These are phyloP conservation scores for Matsumyia berberina DNA, from an alignment of 2,888 invertebrate species.

Conservation along the genomic window DNA sequence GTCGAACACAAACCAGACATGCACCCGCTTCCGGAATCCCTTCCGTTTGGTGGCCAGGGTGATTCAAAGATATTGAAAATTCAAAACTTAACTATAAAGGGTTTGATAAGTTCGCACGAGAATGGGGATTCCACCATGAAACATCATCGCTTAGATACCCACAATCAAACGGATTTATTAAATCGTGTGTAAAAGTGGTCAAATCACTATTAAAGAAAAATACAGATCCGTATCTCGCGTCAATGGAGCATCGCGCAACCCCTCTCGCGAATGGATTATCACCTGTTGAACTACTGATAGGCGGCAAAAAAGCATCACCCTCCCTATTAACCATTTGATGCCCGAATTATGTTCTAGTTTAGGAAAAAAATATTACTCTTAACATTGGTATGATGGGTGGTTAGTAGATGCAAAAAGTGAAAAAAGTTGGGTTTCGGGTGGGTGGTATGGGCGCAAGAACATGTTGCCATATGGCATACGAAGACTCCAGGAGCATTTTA, in stretches of 20 bases:
- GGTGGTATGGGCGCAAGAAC: no score
- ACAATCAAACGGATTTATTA: conserved; percentile 27
- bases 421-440: no score
- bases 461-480: no score
- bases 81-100: conserved; percentile 4
- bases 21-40: no score
- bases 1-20: no score
- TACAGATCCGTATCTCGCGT: conserved; percentile 28
- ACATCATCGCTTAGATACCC: conserved; percentile 21
- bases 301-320: conserved; percentile 17
- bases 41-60: no score
- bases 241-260: conserved; percentile 38
- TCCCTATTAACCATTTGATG: neutral
- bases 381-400: no score
- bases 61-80: no score
- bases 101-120: neutral
- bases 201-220: conserved; percentile 43
- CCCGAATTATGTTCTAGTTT: no score
- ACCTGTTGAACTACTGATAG: conserved; percentile 40
- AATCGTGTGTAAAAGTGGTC: conserved; percentile 21
- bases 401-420: no score
- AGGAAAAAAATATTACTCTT: no score
- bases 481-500: conserved; percentile 4
- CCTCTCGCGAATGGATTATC: conserved; percentile 34
- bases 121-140: conserved; percentile 15